Conservation (phyloP, 2,888 invertebrate species). For the Spodoptera exigua region DNA sequence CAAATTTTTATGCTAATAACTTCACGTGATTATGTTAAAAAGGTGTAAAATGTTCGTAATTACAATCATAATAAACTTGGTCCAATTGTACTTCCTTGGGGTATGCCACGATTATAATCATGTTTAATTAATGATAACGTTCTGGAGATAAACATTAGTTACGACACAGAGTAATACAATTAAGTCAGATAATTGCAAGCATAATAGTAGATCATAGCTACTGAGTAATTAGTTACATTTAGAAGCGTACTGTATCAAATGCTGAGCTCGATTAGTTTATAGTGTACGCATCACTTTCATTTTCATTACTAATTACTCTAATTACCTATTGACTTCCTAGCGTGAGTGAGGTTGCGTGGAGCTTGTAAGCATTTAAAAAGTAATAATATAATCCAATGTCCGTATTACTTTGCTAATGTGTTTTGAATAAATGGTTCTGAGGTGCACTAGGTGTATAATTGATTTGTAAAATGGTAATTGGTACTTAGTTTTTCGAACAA, state of each 20-base stretch:
- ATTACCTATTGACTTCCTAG: slow-evolving; percentile 45
- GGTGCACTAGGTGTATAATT: slow-evolving; percentile 4
- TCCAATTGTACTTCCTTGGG: slow-evolving; percentile 9
- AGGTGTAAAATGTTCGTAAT: slow-evolving; percentile 1
- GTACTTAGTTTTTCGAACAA: slow-evolving; percentile 6
- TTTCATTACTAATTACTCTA: slow-evolving; percentile 30
- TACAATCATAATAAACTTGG: not conserved
- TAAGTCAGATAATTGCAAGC: not conserved
- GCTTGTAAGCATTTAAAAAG: slow-evolving; percentile 30
- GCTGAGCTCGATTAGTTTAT: not conserved
- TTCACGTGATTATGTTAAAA: not conserved
- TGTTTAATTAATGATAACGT: not conserved
- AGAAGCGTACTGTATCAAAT: slow-evolving; percentile 11
- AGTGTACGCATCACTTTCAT: slow-evolving; percentile 27
- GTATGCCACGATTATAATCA: not conserved
- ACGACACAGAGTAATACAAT: not conserved
- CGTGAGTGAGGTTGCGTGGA: slow-evolving; percentile 46
- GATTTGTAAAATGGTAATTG: slow-evolving; percentile 14
- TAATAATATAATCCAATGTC: slow-evolving; percentile 33
- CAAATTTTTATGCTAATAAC: not conserved
- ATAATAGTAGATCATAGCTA: no score
- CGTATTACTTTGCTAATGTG: slow-evolving; percentile 8
- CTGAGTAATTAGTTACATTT: no score
- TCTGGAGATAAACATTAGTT: not conserved
- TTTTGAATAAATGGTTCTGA: no score